phyloP scores from a whole-genome alignment of 2,888 invertebrate species.

The Harpalus rufipes region DNA sequence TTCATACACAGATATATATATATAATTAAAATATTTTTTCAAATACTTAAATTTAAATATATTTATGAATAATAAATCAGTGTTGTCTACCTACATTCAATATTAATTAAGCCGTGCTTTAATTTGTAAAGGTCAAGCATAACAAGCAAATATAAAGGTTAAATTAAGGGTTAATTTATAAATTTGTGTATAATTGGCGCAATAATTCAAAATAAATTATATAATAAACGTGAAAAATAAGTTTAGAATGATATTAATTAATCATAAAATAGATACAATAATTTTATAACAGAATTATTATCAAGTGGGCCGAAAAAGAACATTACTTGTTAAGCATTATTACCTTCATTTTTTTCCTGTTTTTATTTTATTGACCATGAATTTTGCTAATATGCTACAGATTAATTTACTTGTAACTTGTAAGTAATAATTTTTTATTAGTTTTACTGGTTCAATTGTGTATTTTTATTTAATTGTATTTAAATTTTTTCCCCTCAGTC shows the following conservation, averaged over 20 bases:
- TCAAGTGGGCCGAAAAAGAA: constrained; percentile 11
- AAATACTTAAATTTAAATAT: constrained; percentile 4
- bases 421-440: neutral
- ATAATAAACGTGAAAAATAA: neutral
- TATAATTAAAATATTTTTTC: neutral
- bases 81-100: constrained; percentile 35
- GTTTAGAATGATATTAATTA: neutral
- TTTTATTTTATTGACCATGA: constrained; percentile 33
- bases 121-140: constrained; percentile 32
- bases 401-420: constrained; percentile 10
- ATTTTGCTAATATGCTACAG: constrained; percentile 16
- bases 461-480: neutral
- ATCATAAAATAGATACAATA: neutral
- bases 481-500: neutral
- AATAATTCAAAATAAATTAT: too few species aligned
- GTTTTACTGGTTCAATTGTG: neutral
- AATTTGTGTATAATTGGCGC: neutral
- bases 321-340: constrained; percentile 18
- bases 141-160: constrained; percentile 43
- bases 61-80: constrained; percentile 19
- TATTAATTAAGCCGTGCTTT: neutral
- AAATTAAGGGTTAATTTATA: constrained; percentile 43
- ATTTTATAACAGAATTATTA: neutral
- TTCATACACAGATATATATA: too few species aligned
- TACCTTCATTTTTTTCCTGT: constrained; percentile 31